Conservation (phyloP, 2,797 vertebrate genomes). For the Pelodytes ibericus region DNA sequence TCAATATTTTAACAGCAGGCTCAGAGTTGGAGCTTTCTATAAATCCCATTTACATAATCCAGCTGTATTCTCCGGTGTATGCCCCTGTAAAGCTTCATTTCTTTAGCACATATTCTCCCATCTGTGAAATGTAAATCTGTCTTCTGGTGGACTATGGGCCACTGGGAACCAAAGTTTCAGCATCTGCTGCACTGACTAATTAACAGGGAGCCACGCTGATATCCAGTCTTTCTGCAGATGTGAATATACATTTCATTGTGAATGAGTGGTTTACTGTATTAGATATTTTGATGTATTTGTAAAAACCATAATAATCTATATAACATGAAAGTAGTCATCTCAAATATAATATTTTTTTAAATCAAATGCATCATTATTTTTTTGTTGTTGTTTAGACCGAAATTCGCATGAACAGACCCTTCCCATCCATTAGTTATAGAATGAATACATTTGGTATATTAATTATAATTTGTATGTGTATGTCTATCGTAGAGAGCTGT, state of each 20-base stretch:
- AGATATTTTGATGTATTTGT: background rate
- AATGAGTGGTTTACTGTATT: conserved; percentile 22
- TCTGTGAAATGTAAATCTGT: conserved; percentile 61
- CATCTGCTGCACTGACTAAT: conserved; percentile 49
- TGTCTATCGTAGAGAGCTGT: too few relatives aligned
- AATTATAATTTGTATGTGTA: too few relatives aligned
- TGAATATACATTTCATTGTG: conserved; percentile 43
- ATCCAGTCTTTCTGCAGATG: conserved; percentile 51
- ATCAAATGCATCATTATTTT: background rate
- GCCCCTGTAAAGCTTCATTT: conserved; percentile 58
- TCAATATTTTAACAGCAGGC: conserved; percentile 42
- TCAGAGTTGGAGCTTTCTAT: conserved; percentile 5
- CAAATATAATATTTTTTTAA: background rate
- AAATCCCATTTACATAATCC: conserved; percentile 59
- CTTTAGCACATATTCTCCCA: conserved; percentile 55
- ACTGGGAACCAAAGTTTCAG: conserved; percentile 2
- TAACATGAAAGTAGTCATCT: background rate
- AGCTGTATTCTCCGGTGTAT: conserved; percentile 43
- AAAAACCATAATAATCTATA: background rate
- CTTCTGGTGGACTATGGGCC: conserved; percentile 42
- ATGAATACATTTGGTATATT: too few relatives aligned
- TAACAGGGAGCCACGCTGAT: conserved; percentile 45
- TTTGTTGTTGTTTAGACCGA: too few relatives aligned
- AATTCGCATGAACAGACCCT: too few relatives aligned
- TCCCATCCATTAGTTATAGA: too few relatives aligned